Conservation (phyloP, 1,140 invertebrate genomes). For the Leptinotarsa defecta region DNA sequence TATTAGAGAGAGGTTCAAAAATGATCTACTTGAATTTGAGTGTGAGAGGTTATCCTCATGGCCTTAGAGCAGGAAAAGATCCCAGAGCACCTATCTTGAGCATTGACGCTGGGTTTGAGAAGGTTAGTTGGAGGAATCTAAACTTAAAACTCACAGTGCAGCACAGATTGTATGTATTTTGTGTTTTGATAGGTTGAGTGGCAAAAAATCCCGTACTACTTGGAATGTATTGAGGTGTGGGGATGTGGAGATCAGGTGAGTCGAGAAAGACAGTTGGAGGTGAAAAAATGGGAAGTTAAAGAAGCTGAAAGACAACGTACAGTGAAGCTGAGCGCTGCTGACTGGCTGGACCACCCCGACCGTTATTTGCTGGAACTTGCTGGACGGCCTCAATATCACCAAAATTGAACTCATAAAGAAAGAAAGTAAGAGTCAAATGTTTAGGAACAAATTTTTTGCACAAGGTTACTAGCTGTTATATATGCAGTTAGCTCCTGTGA, state of each 20-base stretch:
- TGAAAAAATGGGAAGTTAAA: constrained; percentile 89
- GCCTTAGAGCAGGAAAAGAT: constrained; percentile 80
- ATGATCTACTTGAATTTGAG: constrained; percentile 82
- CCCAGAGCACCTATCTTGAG: constrained; percentile 74
- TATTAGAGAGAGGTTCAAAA: constrained; percentile 73
- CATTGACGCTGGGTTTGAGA: constrained; percentile 74
- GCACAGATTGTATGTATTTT: not conserved
- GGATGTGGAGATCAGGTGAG: constrained; percentile 76
- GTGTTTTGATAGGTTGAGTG: constrained; percentile 57
- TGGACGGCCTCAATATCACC: constrained; percentile 74
- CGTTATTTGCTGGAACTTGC: constrained; percentile 83
- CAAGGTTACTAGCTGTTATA: not conserved
- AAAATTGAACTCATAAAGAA: constrained; percentile 46
- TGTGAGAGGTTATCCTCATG: constrained; percentile 83
- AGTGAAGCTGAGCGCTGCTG: constrained; percentile 80
- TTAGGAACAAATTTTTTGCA: not conserved
- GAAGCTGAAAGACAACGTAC: constrained; percentile 80
- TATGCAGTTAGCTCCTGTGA: not conserved
- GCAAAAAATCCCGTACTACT: constrained; percentile 66
- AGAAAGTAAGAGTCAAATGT: not conserved
- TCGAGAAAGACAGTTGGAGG: constrained; percentile 80
- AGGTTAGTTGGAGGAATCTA: constrained; percentile 50
- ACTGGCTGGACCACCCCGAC: constrained; percentile 93
- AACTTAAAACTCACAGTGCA: not conserved
- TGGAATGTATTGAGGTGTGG: constrained; percentile 77